Evolutionary conservation across 35 echinoderm and acorn worm genomes (phyloP).

Genomic region (Chiridota heheva): DNA sequence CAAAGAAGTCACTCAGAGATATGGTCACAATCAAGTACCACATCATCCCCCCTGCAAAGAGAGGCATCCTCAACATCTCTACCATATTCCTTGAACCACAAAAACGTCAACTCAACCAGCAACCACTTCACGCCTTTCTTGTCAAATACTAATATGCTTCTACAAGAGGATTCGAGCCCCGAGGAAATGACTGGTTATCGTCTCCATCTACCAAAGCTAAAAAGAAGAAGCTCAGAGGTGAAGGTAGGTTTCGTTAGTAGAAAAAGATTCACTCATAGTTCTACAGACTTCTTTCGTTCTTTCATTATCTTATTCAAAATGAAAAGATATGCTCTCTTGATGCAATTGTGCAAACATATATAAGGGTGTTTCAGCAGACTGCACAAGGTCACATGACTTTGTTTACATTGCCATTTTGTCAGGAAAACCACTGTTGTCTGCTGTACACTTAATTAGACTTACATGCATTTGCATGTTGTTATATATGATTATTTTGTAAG

Average conservation of each 20-base stretch:
- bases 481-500: too few species aligned
- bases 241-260: not conserved
- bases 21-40: not conserved
- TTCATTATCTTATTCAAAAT: not conserved
- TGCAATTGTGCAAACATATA: too few species aligned
- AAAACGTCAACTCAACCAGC: slow-evolving; percentile 60
- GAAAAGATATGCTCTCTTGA: too few species aligned
- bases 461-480: too few species aligned
- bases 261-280: not conserved
- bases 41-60: not conserved
- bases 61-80: slow-evolving; percentile 24
- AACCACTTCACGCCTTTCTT: slow-evolving; percentile 80
- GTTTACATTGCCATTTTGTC: too few species aligned
- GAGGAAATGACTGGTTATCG: slow-evolving; percentile 48
- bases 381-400: too few species aligned
- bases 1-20: too few species aligned
- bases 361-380: too few species aligned
- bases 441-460: too few species aligned
- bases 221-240: not conserved
- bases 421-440: too few species aligned
- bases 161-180: slow-evolving; percentile 92
- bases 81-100: not conserved
- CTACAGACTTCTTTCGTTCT: not conserved
- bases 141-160: slow-evolving; percentile 80
- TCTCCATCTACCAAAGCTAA: not conserved